Evolutionary conservation across 2,888 invertebrate species (phyloP).

Genomic region (Maniola hyperantus): DNA sequence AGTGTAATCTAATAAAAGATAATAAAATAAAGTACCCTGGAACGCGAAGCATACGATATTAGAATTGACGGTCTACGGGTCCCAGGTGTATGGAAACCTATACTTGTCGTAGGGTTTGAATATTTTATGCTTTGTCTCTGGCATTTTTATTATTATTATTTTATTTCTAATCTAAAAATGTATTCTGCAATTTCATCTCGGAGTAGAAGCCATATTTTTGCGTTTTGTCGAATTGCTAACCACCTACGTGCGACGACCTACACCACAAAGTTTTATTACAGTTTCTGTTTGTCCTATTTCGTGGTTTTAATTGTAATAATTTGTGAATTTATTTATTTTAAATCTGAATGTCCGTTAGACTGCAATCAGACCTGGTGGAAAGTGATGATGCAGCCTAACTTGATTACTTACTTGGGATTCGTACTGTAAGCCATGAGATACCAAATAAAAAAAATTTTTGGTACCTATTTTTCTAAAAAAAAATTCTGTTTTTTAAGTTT

Average conservation of each 20-base stretch:
- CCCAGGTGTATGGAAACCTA: conserved; percentile 20
- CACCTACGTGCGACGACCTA: neutral
- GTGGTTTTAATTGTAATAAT: no score
- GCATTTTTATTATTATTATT: conserved; percentile 8
- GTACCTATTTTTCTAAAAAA: no score
- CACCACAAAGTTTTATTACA: no score
- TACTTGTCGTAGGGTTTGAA: conserved; percentile 19
- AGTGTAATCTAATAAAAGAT: conserved; percentile 23
- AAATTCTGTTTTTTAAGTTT: no score
- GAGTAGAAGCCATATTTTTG: neutral
- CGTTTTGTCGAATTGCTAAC: neutral
- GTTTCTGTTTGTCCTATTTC: no score
- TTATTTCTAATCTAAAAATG: conserved; percentile 12
- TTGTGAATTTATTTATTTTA: no score
- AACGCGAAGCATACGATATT: conserved; percentile 23
- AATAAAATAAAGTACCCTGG: conserved; percentile 23
- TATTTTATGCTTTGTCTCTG: conserved; percentile 20
- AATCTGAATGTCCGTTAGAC: no score
- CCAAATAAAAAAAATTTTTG: no score
- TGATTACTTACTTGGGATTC: no score
- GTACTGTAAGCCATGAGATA: no score
- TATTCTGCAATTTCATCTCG: neutral
- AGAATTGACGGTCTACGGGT: conserved; percentile 21
- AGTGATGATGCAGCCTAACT: no score
- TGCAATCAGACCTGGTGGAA: no score